Conservation (phyloP, 2,888 invertebrate genomes). For the Urechis unicinctus region DNA sequence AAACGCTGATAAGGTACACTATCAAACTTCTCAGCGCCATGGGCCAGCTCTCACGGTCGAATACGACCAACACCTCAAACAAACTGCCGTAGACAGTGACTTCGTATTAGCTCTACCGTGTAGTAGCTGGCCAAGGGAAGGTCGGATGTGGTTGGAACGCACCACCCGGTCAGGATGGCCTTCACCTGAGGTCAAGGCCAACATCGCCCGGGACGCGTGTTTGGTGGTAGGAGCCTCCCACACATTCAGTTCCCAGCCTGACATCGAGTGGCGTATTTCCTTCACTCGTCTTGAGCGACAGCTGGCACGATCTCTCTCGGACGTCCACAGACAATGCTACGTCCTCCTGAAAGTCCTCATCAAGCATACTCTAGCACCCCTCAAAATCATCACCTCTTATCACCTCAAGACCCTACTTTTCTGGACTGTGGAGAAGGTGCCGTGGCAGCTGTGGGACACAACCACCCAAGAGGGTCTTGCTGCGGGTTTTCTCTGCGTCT, state of each 20-base stretch:
- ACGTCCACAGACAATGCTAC: constrained; percentile 26
- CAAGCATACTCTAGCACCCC: constrained; percentile 18
- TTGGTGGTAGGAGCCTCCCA: constrained; percentile 22
- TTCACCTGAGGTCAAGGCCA: not conserved
- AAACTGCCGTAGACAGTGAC: not conserved
- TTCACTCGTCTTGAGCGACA: constrained; percentile 26
- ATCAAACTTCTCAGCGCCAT: not conserved
- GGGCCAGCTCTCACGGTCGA: not conserved
- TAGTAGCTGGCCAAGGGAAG: constrained; percentile 24
- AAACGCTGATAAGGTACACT: not conserved
- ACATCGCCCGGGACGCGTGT: constrained; percentile 1
- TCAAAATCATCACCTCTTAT: constrained; percentile 13
- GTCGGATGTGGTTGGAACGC: constrained; percentile 22
- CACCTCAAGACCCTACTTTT: constrained; percentile 27
- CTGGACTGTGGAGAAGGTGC: constrained; percentile 25
- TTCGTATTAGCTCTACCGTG: constrained; percentile 15
- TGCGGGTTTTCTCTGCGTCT: constrained; percentile 19
- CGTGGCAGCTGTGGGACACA: constrained; percentile 24
- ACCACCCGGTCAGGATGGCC: constrained; percentile 2
- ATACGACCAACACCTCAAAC: not conserved
- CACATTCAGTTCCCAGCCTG: constrained; percentile 19
- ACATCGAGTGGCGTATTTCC: constrained; percentile 27
- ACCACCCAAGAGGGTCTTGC: constrained; percentile 20
- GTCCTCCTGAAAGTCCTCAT: constrained; percentile 23
- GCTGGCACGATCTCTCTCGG: constrained; percentile 23